Percentiles rank a stretch among this genome's conserved stretches.
These are phyloP conservation scores for Erebia ligea DNA, from an alignment of 2,888 invertebrate genomes.

Conservation along the genomic window DNA sequence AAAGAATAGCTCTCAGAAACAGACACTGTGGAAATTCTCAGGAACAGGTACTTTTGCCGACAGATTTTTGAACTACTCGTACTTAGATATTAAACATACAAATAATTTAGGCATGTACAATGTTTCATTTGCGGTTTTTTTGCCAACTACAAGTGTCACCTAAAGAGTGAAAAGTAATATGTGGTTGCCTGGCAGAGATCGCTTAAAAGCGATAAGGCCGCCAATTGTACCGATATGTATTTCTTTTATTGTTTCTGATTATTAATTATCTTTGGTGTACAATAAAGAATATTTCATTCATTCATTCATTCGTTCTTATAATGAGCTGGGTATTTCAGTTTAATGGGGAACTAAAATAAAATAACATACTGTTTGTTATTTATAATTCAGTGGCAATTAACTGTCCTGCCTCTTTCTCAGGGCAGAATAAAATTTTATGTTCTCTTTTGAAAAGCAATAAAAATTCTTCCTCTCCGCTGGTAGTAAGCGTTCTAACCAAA, in stretches of 20 bases:
- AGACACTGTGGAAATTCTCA: too few species aligned
- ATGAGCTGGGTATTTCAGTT: constrained; percentile 16
- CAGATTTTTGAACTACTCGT: too few species aligned
- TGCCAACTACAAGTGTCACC: neutral
- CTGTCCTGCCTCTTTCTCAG: constrained; percentile 56
- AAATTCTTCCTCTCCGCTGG: constrained; percentile 68
- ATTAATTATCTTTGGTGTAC: too few species aligned
- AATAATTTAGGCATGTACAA: neutral
- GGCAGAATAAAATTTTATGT: constrained; percentile 70
- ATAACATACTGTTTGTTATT: constrained; percentile 43
- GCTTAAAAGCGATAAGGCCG: too few species aligned
- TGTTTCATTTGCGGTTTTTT: constrained; percentile 6
- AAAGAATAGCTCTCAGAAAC: neutral
- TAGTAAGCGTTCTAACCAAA: constrained; percentile 64
- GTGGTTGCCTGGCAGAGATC: too few species aligned
- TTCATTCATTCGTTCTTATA: constrained; percentile 17
- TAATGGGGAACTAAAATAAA: constrained; percentile 42
- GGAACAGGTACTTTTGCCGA: too few species aligned
- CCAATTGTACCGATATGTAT: too few species aligned
- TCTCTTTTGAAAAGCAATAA: constrained; percentile 65
- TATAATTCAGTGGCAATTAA: constrained; percentile 55
- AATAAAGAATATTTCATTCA: too few species aligned
- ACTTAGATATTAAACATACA: neutral
- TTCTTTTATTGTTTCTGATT: too few species aligned
- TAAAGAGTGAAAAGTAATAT: constrained; percentile 9